Evolutionary conservation across 2,888 invertebrate genomes (phyloP).

Genomic region (Rhogogaster chlorosoma): DNA sequence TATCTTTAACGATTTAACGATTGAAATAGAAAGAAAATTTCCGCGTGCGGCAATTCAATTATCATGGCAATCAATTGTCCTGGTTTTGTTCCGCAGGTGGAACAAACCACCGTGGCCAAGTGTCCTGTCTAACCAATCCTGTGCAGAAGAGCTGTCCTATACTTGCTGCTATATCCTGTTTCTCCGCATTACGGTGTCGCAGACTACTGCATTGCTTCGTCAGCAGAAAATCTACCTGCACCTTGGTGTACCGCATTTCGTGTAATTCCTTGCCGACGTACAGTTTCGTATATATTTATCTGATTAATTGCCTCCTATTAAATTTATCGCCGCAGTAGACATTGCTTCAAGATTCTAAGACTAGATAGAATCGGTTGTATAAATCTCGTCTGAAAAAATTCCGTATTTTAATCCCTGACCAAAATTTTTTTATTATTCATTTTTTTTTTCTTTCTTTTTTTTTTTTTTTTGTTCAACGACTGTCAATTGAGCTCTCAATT

Average conservation of each 20-base stretch:
- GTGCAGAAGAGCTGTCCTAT: background rate
- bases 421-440: background rate
- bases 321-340: background rate
- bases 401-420: background rate
- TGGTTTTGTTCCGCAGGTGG: constrained; percentile 20
- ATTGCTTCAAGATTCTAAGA: background rate
- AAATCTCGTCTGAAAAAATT: background rate
- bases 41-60: constrained; percentile 13
- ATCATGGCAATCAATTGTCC: constrained; percentile 32
- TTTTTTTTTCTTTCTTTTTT: background rate
- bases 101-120: constrained; percentile 36
- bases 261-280: constrained; percentile 31
- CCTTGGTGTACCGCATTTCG: constrained; percentile 56
- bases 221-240: constrained; percentile 52
- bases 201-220: constrained; percentile 50
- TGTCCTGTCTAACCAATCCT: background rate
- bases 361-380: background rate
- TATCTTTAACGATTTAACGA: background rate
- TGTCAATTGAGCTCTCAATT: background rate
- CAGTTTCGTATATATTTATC: constrained; percentile 41
- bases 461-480: background rate
- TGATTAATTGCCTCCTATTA: constrained; percentile 17
- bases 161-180: constrained; percentile 10
- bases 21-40: background rate
- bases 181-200: constrained; percentile 46